These are phyloP conservation scores for Psephotus haematonotus DNA, from an alignment of 2,113 vertebrate species.

Conservation along the genomic window DNA sequence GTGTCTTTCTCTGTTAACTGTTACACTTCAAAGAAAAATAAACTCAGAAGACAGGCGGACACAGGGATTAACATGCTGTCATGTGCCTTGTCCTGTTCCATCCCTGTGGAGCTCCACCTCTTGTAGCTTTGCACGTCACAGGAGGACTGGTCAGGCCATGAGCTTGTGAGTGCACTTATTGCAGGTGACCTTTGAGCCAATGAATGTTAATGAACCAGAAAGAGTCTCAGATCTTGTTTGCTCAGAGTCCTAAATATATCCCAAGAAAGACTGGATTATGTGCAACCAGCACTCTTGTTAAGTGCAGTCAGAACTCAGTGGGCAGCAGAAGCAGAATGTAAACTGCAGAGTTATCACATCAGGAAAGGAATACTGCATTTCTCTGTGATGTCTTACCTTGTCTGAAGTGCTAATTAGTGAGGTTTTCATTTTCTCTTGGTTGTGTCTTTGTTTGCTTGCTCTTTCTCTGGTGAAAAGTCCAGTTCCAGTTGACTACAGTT, in stretches of 20 bases:
- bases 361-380: background rate
- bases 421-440: background rate
- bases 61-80: background rate
- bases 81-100: fast-evolving
- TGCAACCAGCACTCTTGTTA: background rate
- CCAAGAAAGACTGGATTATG: background rate
- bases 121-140: background rate
- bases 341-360: background rate
- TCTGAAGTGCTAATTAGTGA: background rate
- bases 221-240: background rate
- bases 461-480: background rate
- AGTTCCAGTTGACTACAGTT: background rate
- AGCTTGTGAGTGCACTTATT: background rate
- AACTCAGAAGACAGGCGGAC: fast-evolving
- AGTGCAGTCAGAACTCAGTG: fast-evolving
- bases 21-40: background rate
- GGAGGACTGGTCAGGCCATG: background rate
- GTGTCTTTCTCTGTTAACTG: background rate
- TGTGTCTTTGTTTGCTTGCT: background rate
- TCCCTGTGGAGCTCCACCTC: background rate
- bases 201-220: background rate
- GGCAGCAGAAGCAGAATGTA: background rate
- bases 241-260: background rate
- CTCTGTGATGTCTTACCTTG: background rate
- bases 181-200: background rate